Evolutionary conservation across 2,888 invertebrate species (phyloP), one percentile per base, ranked within the genome.

Genomic region (Thecocarcelia acutangulata): DNA sequence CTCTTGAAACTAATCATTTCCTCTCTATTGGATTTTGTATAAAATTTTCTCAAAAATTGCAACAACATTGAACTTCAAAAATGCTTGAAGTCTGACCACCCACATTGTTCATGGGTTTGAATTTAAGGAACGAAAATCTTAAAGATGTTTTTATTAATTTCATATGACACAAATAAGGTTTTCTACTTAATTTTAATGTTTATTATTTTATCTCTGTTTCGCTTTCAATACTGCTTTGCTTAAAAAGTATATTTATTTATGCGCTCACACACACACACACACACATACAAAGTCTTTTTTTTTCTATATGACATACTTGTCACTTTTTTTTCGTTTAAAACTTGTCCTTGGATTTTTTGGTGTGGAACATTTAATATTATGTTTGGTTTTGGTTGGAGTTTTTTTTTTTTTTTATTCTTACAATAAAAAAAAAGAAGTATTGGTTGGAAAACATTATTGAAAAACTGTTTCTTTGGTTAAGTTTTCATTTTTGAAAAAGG

Each of bases 161-260:
- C 79, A 73, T 73, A 54, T 83, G 83, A 83, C 83, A 83, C 78
- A 83, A 81, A 83, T 83, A 83, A 78, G 75, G 80, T 83, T 80
- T 83, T 76, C 80, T 61, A 78, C 75, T 77, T 80, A 77, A 80
- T 80, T 83, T 83, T 83, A 64, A 33, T 69, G 63, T 70, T 69
- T 70, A 58, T 66, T 76, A 56, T 69, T 79, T 70, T 73, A 54
- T 72, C 58, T 64, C 33, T n/a, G 33, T 0, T 73, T 61, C 73
- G 21, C 37, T 44, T 76, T 58, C 28, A 33, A 33, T 46, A 40
- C 8, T 40, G 17, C 37, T 59, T 56, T 63, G 24, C 46, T 74
- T 54, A 11, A 56, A 72, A 33, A 66, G 19, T 44, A 17, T 42
- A 52, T 61, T n/a, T 61, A 24, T 52, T 28, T 42, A 44, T 24